Percentiles rank a stretch among this genome's conserved stretches.
Evolutionary conservation across 2,888 invertebrate species (phyloP).

Genomic region (Limnephilus lunatus): DNA sequence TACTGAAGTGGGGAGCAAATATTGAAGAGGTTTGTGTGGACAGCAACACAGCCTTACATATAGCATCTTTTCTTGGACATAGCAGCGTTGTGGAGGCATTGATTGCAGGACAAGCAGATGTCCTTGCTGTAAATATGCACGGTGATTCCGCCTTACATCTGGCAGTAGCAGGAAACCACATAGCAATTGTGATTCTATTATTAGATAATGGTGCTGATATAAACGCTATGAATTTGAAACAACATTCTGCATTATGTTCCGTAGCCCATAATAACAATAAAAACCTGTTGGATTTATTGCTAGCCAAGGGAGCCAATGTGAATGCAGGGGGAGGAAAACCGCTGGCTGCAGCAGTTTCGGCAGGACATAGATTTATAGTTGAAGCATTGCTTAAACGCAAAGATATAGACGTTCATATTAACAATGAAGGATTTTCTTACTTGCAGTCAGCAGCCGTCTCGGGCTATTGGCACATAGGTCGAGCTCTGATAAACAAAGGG

Average conservation of each 20-base stretch:
- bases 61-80: neutral
- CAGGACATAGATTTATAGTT: neutral
- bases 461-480: neutral
- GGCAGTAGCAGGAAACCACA: neutral
- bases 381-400: slow-evolving; percentile 3
- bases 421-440: neutral
- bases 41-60: slow-evolving; percentile 1
- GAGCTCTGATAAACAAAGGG: neutral
- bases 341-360: neutral
- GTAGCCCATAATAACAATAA: neutral
- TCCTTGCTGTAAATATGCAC: neutral
- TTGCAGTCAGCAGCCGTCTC: neutral
- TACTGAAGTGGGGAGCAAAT: neutral
- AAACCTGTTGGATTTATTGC: neutral
- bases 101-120: neutral
- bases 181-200: neutral
- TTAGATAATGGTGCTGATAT: neutral
- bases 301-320: neutral
- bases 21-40: neutral
- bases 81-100: neutral
- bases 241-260: neutral
- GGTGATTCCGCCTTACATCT: neutral
- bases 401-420: neutral
- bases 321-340: neutral
- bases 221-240: neutral